These are phyloP conservation scores for Eupithecia tripunctaria DNA, from an alignment of 2,888 invertebrate genomes.

Conservation along the genomic window DNA sequence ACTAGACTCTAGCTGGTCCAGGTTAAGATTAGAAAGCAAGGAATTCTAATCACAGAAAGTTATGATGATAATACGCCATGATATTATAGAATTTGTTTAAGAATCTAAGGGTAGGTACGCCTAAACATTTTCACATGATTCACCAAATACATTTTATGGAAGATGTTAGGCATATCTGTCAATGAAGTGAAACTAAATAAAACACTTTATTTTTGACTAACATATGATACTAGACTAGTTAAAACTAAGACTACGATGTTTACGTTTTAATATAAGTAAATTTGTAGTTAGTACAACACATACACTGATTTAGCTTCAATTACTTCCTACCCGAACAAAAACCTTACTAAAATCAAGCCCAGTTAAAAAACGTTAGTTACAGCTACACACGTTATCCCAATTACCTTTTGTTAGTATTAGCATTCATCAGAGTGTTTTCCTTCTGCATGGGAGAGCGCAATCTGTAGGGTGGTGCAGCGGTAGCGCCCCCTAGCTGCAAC, in stretches of 20 bases:
- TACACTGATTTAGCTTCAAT: background rate
- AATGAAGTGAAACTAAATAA: background rate
- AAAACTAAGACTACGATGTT: background rate
- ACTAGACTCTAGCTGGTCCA: background rate
- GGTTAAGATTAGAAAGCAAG: background rate
- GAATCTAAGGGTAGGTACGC: too few species aligned
- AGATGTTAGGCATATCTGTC: background rate
- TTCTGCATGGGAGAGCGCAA: constrained; percentile 28
- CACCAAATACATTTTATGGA: background rate
- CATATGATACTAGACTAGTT: background rate
- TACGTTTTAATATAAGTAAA: background rate
- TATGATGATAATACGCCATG: too few species aligned
- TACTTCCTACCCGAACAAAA: background rate
- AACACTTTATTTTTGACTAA: background rate
- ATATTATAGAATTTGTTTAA: too few species aligned
- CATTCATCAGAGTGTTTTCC: constrained; percentile 15
- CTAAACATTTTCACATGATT: background rate
- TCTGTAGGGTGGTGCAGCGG: constrained; percentile 24
- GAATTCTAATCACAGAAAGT: background rate
- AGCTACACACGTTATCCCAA: background rate
- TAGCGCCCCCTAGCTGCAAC: constrained; percentile 40
- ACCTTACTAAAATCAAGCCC: background rate
- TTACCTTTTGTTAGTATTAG: constrained; percentile 3
- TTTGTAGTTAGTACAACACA: background rate
- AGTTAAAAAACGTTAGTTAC: background rate